These are phyloP conservation scores for Austrofundulus limnaeus DNA, from an alignment of 2,113 vertebrate genomes.

Conservation along the genomic window DNA sequence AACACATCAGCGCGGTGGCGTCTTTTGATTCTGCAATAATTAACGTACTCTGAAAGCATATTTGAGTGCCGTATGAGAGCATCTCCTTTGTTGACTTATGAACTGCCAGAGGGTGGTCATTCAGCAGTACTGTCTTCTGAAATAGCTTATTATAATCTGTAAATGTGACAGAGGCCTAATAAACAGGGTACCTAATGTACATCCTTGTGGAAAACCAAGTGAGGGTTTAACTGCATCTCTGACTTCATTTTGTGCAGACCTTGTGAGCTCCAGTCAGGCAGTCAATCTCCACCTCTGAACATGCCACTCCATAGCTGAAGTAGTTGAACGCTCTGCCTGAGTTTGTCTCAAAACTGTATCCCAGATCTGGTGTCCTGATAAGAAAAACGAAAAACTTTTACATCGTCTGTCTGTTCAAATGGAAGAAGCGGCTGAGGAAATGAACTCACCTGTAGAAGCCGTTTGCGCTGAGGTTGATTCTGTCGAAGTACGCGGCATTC, in stretches of 20 bases:
- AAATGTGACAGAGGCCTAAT: too few species aligned
- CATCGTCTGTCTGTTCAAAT: not conserved
- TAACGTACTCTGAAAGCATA: too few species aligned
- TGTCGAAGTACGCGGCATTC: conserved; percentile 81
- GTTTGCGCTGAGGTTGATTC: conserved; percentile 88
- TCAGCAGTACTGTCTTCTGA: too few species aligned
- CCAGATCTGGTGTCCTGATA: conserved; percentile 85
- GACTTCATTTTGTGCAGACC: conserved; percentile 69
- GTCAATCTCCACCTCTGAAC: conserved; percentile 95
- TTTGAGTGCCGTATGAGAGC: too few species aligned
- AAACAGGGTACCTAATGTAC: not conserved
- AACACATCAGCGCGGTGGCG: too few species aligned
- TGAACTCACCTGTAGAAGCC: conserved; percentile 92
- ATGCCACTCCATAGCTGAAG: conserved; percentile 88
- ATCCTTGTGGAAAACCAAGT: not conserved
- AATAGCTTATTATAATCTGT: not conserved
- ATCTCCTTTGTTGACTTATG: too few species aligned
- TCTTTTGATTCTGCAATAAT: too few species aligned
- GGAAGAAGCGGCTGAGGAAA: not conserved
- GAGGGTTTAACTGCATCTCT: not conserved
- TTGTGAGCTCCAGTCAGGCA: conserved; percentile 94
- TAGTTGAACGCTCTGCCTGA: conserved; percentile 87
- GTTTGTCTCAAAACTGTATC: conserved; percentile 87
- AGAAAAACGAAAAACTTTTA: not conserved
- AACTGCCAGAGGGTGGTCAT: too few species aligned